Conservation (phyloP, 2,113 vertebrate species). For the Columba livia region DNA sequence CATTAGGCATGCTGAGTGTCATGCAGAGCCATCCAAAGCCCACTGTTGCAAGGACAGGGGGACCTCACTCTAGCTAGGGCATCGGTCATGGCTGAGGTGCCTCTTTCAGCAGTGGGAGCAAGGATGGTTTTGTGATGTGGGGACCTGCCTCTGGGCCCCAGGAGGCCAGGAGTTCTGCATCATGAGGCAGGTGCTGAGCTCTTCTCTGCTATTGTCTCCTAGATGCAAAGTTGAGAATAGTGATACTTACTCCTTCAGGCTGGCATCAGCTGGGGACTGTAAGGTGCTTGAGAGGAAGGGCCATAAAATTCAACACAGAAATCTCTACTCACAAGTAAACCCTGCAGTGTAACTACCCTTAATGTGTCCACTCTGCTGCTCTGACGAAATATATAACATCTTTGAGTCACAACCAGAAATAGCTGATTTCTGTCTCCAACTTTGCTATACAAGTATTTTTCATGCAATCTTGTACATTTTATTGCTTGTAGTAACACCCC, state of each 20-base stretch:
- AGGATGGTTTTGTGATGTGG: not conserved
- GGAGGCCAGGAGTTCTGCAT: not conserved
- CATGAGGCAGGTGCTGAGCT: rapidly evolving
- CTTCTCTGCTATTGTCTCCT: not conserved
- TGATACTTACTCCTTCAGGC: not conserved
- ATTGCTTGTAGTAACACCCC: not conserved
- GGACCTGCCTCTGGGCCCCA: not conserved
- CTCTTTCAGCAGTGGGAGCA: not conserved
- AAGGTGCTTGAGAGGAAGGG: not conserved
- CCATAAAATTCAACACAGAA: not conserved
- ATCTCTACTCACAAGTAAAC: not conserved
- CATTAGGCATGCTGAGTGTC: rapidly evolving
- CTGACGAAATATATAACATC: not conserved
- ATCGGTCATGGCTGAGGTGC: not conserved
- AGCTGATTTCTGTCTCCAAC: not conserved
- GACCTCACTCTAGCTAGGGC: not conserved
- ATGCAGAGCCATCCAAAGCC: not conserved
- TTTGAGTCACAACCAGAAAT: not conserved
- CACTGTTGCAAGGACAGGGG: not conserved
- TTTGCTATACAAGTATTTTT: not conserved
- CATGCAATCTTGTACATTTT: not conserved
- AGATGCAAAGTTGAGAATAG: not conserved
- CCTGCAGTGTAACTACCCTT: not conserved
- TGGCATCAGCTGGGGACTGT: not conserved
- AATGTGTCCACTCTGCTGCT: not conserved